Percentiles rank a stretch among this genome's conserved stretches.
These are phyloP conservation scores for Palythoa caribaeorum DNA, from an alignment of 92 coral and sea anemone species.

Conservation along the genomic window DNA sequence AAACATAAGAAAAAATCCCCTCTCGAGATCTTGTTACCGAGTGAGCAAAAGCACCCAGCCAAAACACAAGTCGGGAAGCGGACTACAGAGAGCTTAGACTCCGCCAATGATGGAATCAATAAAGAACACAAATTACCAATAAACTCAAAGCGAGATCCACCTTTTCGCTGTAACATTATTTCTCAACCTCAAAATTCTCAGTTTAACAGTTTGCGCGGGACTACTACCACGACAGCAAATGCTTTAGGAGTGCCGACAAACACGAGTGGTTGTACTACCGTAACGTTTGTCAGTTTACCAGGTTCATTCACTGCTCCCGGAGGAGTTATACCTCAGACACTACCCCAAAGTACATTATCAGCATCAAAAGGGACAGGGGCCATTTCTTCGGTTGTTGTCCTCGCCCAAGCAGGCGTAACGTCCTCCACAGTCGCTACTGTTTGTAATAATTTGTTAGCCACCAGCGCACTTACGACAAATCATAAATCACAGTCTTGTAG, in stretches of 20 bases:
- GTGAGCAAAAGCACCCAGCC: conserved; percentile 17
- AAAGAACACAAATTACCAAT: neutral
- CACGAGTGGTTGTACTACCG: neutral
- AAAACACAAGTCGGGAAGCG: neutral
- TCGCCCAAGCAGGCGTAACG: neutral
- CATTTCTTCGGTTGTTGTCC: neutral
- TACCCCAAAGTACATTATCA: conserved; percentile 3
- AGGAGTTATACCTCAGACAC: neutral
- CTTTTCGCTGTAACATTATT: neutral
- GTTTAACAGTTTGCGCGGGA: neutral
- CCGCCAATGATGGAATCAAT: neutral
- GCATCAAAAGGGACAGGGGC: neutral
- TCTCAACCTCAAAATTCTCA: neutral
- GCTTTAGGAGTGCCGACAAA: neutral
- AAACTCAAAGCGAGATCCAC: neutral
- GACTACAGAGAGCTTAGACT: neutral
- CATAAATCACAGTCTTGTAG: too few species aligned
- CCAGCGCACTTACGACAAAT: neutral
- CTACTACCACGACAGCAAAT: neutral
- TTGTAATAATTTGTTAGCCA: neutral
- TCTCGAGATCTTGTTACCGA: conserved; percentile 14
- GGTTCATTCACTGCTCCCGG: neutral
- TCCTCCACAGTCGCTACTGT: neutral
- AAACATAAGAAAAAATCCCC: conserved; percentile 43
- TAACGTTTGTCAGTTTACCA: neutral